Conservation (phyloP, 2,888 invertebrate genomes). For the Nowickia ferox region DNA sequence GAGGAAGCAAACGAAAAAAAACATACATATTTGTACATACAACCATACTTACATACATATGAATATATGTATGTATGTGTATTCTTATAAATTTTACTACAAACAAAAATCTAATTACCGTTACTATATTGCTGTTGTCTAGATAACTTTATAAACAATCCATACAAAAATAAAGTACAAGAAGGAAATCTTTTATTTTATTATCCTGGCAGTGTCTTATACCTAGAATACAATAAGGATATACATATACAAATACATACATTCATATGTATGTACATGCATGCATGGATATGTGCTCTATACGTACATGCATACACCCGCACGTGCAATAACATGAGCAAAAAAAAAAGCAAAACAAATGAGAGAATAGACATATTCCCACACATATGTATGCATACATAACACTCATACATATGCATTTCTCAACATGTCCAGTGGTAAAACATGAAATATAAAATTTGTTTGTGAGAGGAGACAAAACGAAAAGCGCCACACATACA, state of each 20-base stretch:
- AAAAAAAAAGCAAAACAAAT: conserved; percentile 13
- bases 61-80: too few species aligned
- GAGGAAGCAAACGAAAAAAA: conserved; percentile 11
- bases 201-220: conserved; percentile 58
- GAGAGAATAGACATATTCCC: not conserved
- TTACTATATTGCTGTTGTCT: conserved; percentile 40
- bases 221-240: not conserved
- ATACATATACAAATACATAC: not conserved
- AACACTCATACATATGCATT: not conserved
- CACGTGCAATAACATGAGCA: conserved; percentile 23
- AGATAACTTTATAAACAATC: conserved; percentile 32
- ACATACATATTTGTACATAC: too few species aligned
- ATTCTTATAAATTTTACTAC: conserved; percentile 31
- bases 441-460: conserved; percentile 38
- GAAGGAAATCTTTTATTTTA: conserved; percentile 66
- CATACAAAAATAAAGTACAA: conserved; percentile 44
- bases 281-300: not conserved
- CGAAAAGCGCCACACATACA: conserved; percentile 57
- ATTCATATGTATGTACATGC: not conserved
- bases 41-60: too few species aligned
- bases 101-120: conserved; percentile 61
- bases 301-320: not conserved
- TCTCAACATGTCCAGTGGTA: conserved; percentile 51
- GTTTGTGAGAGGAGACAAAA: not conserved
- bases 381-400: not conserved